Evolutionary conservation across 2,113 vertebrate species (phyloP).

Genomic region (Petrocephalus zakoni): DNA sequence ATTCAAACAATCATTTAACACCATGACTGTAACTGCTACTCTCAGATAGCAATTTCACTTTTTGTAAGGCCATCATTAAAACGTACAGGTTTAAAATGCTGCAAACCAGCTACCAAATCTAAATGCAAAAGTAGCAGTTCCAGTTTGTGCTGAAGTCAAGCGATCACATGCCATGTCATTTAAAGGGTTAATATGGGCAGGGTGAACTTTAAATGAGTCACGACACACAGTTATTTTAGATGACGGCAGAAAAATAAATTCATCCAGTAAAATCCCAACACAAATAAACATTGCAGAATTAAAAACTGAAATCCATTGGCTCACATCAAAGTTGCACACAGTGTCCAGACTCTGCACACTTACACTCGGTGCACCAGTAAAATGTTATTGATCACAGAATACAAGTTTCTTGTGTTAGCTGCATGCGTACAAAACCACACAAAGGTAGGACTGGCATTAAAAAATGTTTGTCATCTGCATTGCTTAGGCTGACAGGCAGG

Average conservation of each 20-base stretch:
- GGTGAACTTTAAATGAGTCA: conserved; percentile 2
- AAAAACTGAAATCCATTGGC: neutral
- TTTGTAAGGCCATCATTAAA: neutral
- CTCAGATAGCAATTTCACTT: neutral
- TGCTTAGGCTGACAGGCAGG: conserved; percentile 27
- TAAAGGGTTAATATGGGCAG: conserved; percentile 6
- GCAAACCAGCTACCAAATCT: neutral
- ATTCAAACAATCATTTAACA: neutral
- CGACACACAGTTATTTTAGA: neutral
- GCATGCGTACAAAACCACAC: conserved; percentile 17
- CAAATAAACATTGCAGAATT: neutral
- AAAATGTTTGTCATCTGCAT: neutral
- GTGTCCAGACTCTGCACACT: neutral
- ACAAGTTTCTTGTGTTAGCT: conserved; percentile 18
- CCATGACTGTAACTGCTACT: conserved; percentile 16
- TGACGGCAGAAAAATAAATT: neutral
- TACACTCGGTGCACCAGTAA: neutral
- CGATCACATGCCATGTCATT: conserved; percentile 8
- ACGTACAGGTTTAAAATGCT: neutral
- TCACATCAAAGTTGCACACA: neutral
- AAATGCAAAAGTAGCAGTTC: conserved; percentile 1
- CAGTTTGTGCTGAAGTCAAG: conserved; percentile 4
- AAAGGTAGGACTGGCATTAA: neutral
- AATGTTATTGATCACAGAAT: conserved; percentile 15
- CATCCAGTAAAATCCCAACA: conserved; percentile 4